Evolutionary conservation across 1,140 invertebrate genomes (phyloP).

Genomic region (Aphidius ervi): DNA sequence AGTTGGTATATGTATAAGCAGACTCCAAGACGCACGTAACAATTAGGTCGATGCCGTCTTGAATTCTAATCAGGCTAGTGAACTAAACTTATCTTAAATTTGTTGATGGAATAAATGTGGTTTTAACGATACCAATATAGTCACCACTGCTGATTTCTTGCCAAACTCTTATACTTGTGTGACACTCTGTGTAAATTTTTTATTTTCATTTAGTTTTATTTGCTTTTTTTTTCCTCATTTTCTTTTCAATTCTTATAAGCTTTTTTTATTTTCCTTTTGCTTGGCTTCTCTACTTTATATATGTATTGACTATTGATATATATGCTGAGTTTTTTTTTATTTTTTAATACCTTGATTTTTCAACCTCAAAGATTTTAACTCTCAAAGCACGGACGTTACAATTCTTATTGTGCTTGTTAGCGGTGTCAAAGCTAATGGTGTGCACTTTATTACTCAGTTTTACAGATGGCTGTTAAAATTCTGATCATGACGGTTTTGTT

Average conservation of each 20-base stretch:
- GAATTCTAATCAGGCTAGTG: conserved; percentile 53
- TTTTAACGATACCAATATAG: conserved; percentile 53
- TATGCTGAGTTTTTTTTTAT: neutral
- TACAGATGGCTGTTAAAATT: neutral
- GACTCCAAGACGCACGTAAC: conserved; percentile 42
- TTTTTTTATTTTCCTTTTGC: conserved; percentile 23
- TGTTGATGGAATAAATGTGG: conserved; percentile 47
- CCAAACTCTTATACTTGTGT: conserved; percentile 32
- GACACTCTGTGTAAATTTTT: conserved; percentile 19
- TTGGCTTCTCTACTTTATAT: conserved; percentile 19
- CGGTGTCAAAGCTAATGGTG: conserved; percentile 44
- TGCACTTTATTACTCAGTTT: conserved; percentile 44
- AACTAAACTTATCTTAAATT: conserved; percentile 40
- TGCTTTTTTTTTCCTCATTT: conserved; percentile 4
- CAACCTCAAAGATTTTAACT: conserved; percentile 36
- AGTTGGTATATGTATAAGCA: no score
- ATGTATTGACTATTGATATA: conserved; percentile 1
- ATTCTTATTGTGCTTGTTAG: conserved; percentile 47
- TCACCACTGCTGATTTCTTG: conserved; percentile 45
- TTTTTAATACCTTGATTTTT: neutral
- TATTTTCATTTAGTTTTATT: conserved; percentile 11
- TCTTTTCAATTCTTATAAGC: conserved; percentile 19
- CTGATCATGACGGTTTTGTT: neutral
- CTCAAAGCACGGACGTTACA: conserved; percentile 43
- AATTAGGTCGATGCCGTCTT: conserved; percentile 53